Conservation (phyloP, 2,888 invertebrate species). For the Aspidapion aeneum region DNA sequence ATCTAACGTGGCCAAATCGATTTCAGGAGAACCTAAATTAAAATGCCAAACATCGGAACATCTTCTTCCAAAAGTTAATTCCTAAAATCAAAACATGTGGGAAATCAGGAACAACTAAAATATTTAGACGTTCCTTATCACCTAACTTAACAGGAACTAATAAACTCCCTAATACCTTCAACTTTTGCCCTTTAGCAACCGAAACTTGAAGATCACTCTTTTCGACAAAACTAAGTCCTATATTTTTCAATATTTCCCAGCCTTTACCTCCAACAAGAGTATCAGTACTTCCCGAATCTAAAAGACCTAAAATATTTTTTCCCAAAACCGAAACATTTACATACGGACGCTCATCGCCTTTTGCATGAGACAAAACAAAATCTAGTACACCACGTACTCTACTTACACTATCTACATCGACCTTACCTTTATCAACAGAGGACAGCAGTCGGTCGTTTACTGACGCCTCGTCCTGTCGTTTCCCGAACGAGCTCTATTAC, state of each 20-base stretch:
- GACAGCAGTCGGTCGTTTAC: constrained; percentile 3
- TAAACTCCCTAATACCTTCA: constrained; percentile 3
- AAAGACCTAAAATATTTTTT: neutral
- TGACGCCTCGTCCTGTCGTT: constrained; percentile 1
- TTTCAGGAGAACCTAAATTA: neutral
- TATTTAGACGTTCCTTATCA: constrained; percentile 1
- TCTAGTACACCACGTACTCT: constrained; percentile 6
- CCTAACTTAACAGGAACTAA: constrained; percentile 6
- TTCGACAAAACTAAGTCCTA: neutral
- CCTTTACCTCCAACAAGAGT: constrained; percentile 6
- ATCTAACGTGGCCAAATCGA: too few species aligned
- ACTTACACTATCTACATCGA: constrained; percentile 1
- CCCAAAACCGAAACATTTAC: constrained; percentile 3
- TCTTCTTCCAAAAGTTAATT: constrained; percentile 9
- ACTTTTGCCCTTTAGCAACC: constrained; percentile 5
- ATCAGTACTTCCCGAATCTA: too few species aligned
- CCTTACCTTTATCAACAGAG: neutral
- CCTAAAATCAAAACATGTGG: constrained; percentile 8
- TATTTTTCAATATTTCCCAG: constrained; percentile 4
- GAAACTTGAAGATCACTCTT: neutral
- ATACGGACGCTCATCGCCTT: constrained; percentile 1
- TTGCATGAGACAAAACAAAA: constrained; percentile 9
- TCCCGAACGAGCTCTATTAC: neutral
- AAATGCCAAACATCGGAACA: constrained; percentile 1
- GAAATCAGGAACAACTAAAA: constrained; percentile 7